phyloP scores from a whole-genome alignment of 2,113 vertebrate genomes.

The Microtus oregoni region DNA sequence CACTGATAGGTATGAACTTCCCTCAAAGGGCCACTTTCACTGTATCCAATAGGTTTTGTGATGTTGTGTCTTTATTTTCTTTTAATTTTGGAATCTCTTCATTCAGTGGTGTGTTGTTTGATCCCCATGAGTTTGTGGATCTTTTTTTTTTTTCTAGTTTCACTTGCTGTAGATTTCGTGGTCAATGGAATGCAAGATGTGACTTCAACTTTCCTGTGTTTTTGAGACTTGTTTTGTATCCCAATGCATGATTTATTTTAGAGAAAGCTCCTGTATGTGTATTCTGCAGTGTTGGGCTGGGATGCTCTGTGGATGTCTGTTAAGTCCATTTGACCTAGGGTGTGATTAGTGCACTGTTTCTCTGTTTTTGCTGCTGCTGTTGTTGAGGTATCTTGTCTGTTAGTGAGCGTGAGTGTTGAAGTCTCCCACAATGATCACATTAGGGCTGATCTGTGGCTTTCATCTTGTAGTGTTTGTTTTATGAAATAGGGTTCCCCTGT shows the following conservation, averaged over 20 bases:
- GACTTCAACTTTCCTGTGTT: neutral
- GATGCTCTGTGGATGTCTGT: neutral
- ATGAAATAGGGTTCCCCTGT: neutral
- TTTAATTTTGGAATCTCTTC: neutral
- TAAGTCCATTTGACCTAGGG: neutral
- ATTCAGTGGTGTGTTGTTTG: neutral
- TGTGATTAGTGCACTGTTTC: no score
- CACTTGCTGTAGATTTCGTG: neutral
- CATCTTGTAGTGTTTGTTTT: neutral
- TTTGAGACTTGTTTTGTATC: neutral
- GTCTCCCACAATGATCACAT: no score
- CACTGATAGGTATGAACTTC: neutral
- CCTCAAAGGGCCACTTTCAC: no score
- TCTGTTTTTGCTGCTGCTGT: neutral
- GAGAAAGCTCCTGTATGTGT: neutral
- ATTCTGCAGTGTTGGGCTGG: neutral
- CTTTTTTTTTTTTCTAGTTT: neutral
- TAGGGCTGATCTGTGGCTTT: neutral
- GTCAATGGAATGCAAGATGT: neutral
- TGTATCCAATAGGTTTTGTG: neutral
- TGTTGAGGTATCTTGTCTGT: neutral
- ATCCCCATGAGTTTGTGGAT: neutral
- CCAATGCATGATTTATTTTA: neutral
- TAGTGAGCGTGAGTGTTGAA: neutral
- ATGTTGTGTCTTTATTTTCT: neutral